phyloP scores from a whole-genome alignment of 2,888 invertebrate genomes.

The Hermaeophaga mercurialis region DNA sequence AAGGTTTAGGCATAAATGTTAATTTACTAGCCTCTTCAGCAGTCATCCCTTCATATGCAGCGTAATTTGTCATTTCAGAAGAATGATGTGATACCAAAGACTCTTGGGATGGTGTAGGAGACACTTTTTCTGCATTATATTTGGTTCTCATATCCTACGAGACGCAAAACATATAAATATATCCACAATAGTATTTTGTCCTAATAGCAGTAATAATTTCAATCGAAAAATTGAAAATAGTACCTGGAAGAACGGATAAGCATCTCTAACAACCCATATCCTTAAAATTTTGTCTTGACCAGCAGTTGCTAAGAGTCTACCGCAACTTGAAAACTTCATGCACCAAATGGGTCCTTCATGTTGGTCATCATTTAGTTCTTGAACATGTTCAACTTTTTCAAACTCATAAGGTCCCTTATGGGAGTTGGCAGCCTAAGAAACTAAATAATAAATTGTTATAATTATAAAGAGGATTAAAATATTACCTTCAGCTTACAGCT shows the following conservation, averaged over 20 bases:
- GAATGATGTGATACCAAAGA: constrained; percentile 82
- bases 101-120: constrained; percentile 92
- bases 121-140: constrained; percentile 89
- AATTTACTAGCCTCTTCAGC: constrained; percentile 65
- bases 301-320: constrained; percentile 92
- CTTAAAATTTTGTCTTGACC: constrained; percentile 94
- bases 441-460: constrained; percentile 15
- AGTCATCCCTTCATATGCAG: constrained; percentile 64
- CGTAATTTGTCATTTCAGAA: constrained; percentile 65
- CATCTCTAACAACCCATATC: constrained; percentile 93
- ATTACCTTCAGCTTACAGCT: constrained; percentile 79
- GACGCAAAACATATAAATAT: too few relatives aligned
- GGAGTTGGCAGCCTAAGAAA: constrained; percentile 77
- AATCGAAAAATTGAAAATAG: too few relatives aligned
- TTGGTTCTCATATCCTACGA: constrained; percentile 90
- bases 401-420: constrained; percentile 98
- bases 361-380: constrained; percentile 70
- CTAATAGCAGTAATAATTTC: too few relatives aligned
- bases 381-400: constrained; percentile 86
- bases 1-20: constrained; percentile 87
- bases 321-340: constrained; percentile 97
- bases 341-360: constrained; percentile 97
- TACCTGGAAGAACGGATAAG: constrained; percentile 87
- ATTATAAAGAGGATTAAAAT: neutral
- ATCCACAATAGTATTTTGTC: too few relatives aligned